Conservation (phyloP, 92 coral and sea anemone genomes). For the Muricea muricata region DNA sequence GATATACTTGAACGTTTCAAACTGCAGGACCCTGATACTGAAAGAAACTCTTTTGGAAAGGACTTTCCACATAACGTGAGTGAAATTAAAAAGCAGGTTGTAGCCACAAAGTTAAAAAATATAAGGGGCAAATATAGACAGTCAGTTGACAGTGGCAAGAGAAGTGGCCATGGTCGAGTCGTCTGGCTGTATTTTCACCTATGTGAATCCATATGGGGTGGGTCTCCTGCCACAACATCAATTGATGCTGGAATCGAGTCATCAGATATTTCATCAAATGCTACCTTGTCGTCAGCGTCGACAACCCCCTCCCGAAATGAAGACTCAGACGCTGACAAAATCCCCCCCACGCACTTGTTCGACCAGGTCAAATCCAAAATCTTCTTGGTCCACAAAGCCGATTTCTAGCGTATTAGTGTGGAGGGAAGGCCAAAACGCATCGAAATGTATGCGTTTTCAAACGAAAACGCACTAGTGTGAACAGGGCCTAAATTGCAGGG, state of each 20-base stretch:
- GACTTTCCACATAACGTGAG: neutral
- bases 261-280: neutral
- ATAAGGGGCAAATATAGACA: neutral
- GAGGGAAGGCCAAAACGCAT: neutral
- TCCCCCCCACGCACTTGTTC: too few relatives aligned
- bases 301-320: neutral
- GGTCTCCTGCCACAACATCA: conserved; percentile 66
- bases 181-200: conserved; percentile 64
- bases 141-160: neutral
- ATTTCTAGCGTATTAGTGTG: neutral
- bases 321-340: neutral
- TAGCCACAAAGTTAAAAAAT: neutral
- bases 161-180: too few relatives aligned
- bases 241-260: conserved; percentile 61
- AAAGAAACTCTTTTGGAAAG: neutral
- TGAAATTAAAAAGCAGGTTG: neutral
- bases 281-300: neutral
- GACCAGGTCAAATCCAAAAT: too few relatives aligned
- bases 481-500: too few relatives aligned
- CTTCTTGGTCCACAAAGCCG: too few relatives aligned
- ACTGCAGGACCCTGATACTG: neutral
- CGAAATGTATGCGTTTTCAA: neutral
- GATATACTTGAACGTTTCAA: conserved; percentile 11
- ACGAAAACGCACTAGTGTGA: neutral
- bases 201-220: conserved; percentile 73